Percentiles rank a stretch among this genome's conserved stretches.
These are phyloP conservation scores for Phyllopteryx taeniolatus DNA, from an alignment of 2,113 vertebrate genomes.

Conservation along the genomic window DNA sequence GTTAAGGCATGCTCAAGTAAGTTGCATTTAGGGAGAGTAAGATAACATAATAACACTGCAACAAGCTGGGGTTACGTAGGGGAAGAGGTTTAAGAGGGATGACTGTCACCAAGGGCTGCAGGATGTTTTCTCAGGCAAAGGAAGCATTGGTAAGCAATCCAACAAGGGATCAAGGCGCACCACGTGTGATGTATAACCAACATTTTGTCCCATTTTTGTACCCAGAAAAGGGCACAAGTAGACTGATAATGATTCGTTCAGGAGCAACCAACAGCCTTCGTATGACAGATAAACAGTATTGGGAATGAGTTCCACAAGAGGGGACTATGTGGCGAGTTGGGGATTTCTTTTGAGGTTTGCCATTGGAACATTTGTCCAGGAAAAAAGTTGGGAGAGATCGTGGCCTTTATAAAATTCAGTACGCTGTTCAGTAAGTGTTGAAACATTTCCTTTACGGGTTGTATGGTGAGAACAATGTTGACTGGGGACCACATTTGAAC, in stretches of 20 bases:
- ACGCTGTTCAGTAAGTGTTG: too few species aligned
- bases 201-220: constrained; percentile 50
- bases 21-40: constrained; percentile 99
- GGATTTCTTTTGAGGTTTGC: neutral
- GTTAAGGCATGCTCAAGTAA: constrained; percentile 95
- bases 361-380: neutral
- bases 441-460: too few species aligned
- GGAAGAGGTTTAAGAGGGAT: constrained; percentile 48
- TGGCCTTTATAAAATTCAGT: too few species aligned
- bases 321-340: constrained; percentile 21
- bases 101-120: constrained; percentile 66
- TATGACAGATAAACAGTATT: constrained; percentile 72
- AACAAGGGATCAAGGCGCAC: constrained; percentile 26
- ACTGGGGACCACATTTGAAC: too few species aligned
- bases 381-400: too few species aligned
- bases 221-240: constrained; percentile 38
- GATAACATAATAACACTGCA: constrained; percentile 79
- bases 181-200: constrained; percentile 42
- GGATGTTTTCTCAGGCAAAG: constrained; percentile 53
- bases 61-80: constrained; percentile 71
- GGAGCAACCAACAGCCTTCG: constrained; percentile 79
- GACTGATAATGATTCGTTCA: constrained; percentile 24
- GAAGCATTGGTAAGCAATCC: constrained; percentile 38
- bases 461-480: too few species aligned
- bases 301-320: constrained; percentile 83